Base-by-base conservation (phyloP, 1,140 invertebrate species). In the Anastatus disparis region DNA sequence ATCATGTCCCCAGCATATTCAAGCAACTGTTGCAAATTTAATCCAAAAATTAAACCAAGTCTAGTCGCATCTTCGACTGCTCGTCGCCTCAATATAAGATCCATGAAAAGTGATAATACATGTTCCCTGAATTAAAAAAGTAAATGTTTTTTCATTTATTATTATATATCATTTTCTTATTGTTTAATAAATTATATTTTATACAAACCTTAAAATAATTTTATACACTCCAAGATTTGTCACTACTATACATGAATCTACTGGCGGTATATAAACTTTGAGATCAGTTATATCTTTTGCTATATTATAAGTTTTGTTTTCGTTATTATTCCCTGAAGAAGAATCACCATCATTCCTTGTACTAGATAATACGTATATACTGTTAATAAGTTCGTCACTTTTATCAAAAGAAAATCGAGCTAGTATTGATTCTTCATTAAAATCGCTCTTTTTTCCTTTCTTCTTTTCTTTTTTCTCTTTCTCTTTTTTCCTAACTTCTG, bases 1-100 rank as follows among this genome's bases (percentile, higher is more conserved):
- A 92, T 85, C 75, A 90, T 86, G 82, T 94, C 92, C 22, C 92
- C 93, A 24, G 91, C 91, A 76, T 87, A 85, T 85, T 94, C 93
- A 66, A 93, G 88, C 50, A 94, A 84, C 64, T 89, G 87, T 76
- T 91, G 89, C 13, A 91, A 84, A 79, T 93, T 91, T 7, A 94
- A 82, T 77, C 89, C 89, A 77, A 93, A 92, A 6, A 89, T 80
- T 29, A 84, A 72, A 15, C 87, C 87, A 27, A 91, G 78, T 74
- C 85, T 85, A 73, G 87, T 88, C 7, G 89, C 89, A 77, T 85
- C 87, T 61, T 89, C 87, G 13, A 90, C 72, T 74, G 89, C 87
- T 67, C 87, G 84, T 52, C 87, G 84, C 71, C 86, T 85, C 38
- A 90, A 79, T 63, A 91, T 86, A 67, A 90, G 81, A 67, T 92